phyloP scores from a whole-genome alignment of 2,113 vertebrate genomes.

The Stigmatopora nigra region DNA sequence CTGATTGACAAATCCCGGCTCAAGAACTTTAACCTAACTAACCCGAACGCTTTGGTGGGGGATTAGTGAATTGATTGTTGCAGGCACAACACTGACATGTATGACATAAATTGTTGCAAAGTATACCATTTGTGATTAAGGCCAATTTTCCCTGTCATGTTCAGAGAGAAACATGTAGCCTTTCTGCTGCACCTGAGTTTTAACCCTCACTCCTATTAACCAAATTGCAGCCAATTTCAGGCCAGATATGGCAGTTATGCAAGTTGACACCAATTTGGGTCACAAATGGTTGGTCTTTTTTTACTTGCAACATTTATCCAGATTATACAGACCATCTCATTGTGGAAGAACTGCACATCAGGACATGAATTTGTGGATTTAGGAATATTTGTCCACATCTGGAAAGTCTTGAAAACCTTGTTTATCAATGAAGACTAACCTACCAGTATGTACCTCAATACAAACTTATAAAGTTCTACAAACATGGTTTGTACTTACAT shows the following conservation, averaged over 20 bases:
- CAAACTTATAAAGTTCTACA: background rate
- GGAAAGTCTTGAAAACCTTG: slow-evolving; percentile 33
- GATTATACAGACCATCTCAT: slow-evolving; percentile 35
- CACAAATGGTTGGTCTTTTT: slow-evolving; percentile 3
- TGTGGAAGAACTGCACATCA: slow-evolving; percentile 22
- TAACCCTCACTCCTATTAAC: slow-evolving; percentile 36
- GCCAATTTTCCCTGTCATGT: slow-evolving; percentile 34
- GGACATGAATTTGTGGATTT: slow-evolving; percentile 20
- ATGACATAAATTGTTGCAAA: slow-evolving; percentile 28
- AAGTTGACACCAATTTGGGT: slow-evolving; percentile 23
- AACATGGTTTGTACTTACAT: no score
- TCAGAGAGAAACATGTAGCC: slow-evolving; percentile 7
- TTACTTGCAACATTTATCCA: slow-evolving; percentile 27
- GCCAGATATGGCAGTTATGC: slow-evolving; percentile 19
- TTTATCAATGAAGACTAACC: background rate
- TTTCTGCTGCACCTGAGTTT: slow-evolving; percentile 37
- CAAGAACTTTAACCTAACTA: slow-evolving; percentile 9
- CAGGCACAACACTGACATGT: slow-evolving; percentile 22
- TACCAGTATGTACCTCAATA: background rate
- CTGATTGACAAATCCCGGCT: slow-evolving; percentile 33
- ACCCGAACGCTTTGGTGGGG: background rate
- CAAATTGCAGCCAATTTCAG: slow-evolving; percentile 49
- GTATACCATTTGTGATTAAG: slow-evolving; percentile 34
- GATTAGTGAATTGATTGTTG: slow-evolving; percentile 19
- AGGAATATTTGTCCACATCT: slow-evolving; percentile 7